Evolutionary conservation across 2,888 invertebrate genomes (phyloP), one percentile per base, ranked within the genome.

Genomic region (Ectemnius lituratus): DNA sequence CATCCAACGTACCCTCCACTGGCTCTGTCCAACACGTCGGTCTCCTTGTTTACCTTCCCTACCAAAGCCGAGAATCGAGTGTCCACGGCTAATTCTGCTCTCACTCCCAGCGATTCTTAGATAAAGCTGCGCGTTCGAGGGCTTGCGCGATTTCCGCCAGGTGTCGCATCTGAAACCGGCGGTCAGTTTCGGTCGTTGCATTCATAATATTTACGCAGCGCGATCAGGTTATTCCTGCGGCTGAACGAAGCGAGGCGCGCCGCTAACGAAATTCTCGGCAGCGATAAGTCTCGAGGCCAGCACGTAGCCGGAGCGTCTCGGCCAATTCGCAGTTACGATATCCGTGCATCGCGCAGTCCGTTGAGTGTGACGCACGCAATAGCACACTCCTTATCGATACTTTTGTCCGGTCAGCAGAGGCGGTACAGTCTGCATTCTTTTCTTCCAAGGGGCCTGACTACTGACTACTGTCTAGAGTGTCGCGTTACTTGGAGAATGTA

Each of bases 191-290:
- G 37, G 8, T 11, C 72, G 73, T 73, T 66, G 76, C 67, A 67
- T 72, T 78, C 74, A 75, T 75, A 79, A 75, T 84, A 76, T 80
- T 77, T 75, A 70, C 67, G 68, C 62, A 49, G 47, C 61, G 56
- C 73, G 49, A 58, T 69, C 69, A 76, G 71, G 66, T 76, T 75
- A 76, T 80, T 78, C 79, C 81, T 61, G 81, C 79, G 79, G 70
- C 52, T 45, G 73, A 86, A 87, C 86, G 84, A 87, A 79, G 83
- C 37, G 84, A 87, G 79, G 83, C 37, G 83, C 37, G 81, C 81
- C 77, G 84, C 83, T 73, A 85, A 86, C 85, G 83, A 84, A 84
- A 82, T 81, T 76, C 80, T 77, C 76, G 47, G 62, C 49, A 72
- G 67, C 71, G 82, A 82, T 82, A 82, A 82, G 62, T 8, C 8